These are phyloP conservation scores for Eugnorisma glareosa DNA, from an alignment of 2,888 invertebrate genomes.

Conservation along the genomic window DNA sequence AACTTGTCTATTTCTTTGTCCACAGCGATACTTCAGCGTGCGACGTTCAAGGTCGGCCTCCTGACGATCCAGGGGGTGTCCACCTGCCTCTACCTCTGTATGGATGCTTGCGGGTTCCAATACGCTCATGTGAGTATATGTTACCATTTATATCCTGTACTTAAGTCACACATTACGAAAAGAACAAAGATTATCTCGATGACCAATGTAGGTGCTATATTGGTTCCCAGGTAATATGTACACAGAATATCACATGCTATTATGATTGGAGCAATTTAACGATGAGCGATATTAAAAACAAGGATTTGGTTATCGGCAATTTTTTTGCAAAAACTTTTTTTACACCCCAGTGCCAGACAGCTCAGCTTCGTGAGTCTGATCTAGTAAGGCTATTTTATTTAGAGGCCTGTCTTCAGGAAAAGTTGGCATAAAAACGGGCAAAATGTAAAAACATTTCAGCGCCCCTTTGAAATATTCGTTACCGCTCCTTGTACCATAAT, in stretches of 20 bases:
- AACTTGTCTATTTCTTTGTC: constrained; percentile 69
- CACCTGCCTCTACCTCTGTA: constrained; percentile 96
- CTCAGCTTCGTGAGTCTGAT: not conserved
- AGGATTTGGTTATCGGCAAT: not conserved
- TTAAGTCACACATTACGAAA: not conserved
- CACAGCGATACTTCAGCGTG: constrained; percentile 89
- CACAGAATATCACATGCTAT: not conserved
- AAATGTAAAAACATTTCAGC: constrained; percentile 17
- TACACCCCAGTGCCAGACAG: not conserved
- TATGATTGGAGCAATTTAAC: not conserved
- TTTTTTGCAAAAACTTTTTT: not conserved
- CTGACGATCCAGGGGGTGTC: constrained; percentile 97
- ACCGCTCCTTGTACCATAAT: constrained; percentile 15
- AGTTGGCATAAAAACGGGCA: not conserved
- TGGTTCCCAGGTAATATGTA: not conserved
- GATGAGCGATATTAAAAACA: not conserved
- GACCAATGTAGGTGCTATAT: not conserved
- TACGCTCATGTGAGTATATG: constrained; percentile 95
- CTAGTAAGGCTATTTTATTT: not conserved
- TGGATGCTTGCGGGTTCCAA: constrained; percentile 96
- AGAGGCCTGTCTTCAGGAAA: not conserved
- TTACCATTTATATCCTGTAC: not conserved
- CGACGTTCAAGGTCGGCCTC: constrained; percentile 92
- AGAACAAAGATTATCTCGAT: not conserved
- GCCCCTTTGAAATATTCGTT: constrained; percentile 24